Percentiles rank a stretch among this genome's conserved stretches.
phyloP scores from a whole-genome alignment of 2,113 vertebrate species.

The Oreochromis tanganicae region DNA sequence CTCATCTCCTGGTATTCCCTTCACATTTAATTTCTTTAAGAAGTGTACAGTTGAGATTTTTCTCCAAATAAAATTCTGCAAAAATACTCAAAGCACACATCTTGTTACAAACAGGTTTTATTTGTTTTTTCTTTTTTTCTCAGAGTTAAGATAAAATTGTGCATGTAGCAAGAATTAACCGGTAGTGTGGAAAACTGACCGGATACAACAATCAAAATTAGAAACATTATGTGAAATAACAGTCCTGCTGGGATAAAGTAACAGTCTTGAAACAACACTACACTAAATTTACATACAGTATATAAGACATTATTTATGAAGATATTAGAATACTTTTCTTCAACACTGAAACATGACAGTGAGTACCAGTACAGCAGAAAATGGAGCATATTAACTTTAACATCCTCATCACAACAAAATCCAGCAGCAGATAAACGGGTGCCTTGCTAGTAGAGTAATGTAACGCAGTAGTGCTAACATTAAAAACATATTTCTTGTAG shows the following conservation, averaged over 20 bases:
- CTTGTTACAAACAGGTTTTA: conserved; percentile 49
- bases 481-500: not conserved
- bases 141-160: not conserved
- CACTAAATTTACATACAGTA: conserved; percentile 8
- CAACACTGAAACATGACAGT: not conserved
- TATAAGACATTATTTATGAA: conserved; percentile 23
- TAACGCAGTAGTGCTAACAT: not conserved
- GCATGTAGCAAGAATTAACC: not conserved
- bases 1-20: not conserved
- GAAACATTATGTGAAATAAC: conserved; percentile 4
- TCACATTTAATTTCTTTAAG: not conserved
- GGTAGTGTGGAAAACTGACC: not conserved
- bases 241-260: not conserved
- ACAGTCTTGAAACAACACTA: conserved; percentile 4
- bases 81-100: not conserved
- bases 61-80: not conserved
- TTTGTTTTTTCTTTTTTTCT: conserved; percentile 19
- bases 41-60: not conserved
- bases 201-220: not conserved
- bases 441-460: not conserved
- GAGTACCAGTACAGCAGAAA: not conserved
- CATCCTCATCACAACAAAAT: not conserved
- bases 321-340: conserved; percentile 28
- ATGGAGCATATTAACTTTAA: not conserved
- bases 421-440: not conserved